Base-by-base conservation (phyloP, 2,797 vertebrate species). In the Hyperoplus immaculatus region DNA sequence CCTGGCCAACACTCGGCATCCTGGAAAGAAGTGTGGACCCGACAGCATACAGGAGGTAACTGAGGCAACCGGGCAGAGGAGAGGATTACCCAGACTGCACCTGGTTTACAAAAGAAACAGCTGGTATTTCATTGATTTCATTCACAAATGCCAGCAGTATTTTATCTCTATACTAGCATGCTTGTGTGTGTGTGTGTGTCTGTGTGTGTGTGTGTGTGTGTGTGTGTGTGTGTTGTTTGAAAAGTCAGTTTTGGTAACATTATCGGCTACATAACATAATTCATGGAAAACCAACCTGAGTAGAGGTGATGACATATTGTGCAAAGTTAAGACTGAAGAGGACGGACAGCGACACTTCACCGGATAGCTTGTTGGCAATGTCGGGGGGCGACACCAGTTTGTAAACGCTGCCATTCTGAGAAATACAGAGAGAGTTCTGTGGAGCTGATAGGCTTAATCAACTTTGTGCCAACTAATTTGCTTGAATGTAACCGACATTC, bases 1-100 rank as follows among this genome's bases (percentile, higher is more conserved):
- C 90, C 95, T 95, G 41, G 95, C 96, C 85, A 98, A 85, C 53
- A 97, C 96, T 71, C 93, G 81, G 42, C 92, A 72, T 0, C 93
- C 94, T 61, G 82, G 69, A 16, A 78, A 82, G 45, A 94, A 88
- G 47, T 88, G 71, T 6, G 69, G 67, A 53, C 60, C 73, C 1
- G 63, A 69, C 9, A 60, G 67, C 74, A 77, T 68, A 83, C 69
- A 86, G 0, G 85, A 76, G 4, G 85, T 72, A 13, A 74, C 29
- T n/a, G 63, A 60, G 29, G 29, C 0, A 29, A 29, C 3, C 3
- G 29, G 29, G 29, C 29, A 0, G 43, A 39, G 66, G 10, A 71
- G 45, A 15, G 87, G 76, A 84, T 87, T 88, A 5, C 81, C 78
- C 78, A 90, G 67, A 0, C 60, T 81, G 81, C 87, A 95, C 88